Evolutionary conservation across 2,797 vertebrate species (phyloP).

Genomic region (Enteromius unitaeniatus): DNA sequence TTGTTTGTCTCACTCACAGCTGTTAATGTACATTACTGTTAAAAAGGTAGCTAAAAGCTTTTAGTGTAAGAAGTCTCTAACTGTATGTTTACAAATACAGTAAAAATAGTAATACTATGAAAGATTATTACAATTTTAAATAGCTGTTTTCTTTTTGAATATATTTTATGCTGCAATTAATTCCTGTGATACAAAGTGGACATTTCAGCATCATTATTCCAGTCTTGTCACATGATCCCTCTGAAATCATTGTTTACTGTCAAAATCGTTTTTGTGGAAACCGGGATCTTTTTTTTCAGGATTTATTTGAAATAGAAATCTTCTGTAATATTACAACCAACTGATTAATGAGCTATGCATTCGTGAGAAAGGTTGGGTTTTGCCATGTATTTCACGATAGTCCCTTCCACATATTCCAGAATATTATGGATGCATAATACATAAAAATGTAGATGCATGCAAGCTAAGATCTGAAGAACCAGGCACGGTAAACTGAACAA

Average conservation of each 20-base stretch:
- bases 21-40: neutral
- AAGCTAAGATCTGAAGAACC: constrained; percentile 59
- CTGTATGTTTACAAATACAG: neutral
- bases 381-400: no score
- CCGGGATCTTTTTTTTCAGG: neutral
- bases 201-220: neutral
- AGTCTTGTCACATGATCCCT: neutral
- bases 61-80: neutral
- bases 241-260: neutral
- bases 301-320: neutral
- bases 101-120: neutral
- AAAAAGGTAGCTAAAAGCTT: neutral
- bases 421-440: no score
- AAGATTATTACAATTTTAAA: neutral
- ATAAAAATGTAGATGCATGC: constrained; percentile 61
- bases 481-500: constrained; percentile 68
- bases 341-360: no score
- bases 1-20: neutral
- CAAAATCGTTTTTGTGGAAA: neutral
- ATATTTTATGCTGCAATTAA: neutral
- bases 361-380: no score
- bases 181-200: neutral
- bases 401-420: no score
- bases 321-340: neutral
- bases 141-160: neutral